Evolutionary conservation across 1,140 invertebrate species (phyloP).

Genomic region (Galendromus occidentalis): DNA sequence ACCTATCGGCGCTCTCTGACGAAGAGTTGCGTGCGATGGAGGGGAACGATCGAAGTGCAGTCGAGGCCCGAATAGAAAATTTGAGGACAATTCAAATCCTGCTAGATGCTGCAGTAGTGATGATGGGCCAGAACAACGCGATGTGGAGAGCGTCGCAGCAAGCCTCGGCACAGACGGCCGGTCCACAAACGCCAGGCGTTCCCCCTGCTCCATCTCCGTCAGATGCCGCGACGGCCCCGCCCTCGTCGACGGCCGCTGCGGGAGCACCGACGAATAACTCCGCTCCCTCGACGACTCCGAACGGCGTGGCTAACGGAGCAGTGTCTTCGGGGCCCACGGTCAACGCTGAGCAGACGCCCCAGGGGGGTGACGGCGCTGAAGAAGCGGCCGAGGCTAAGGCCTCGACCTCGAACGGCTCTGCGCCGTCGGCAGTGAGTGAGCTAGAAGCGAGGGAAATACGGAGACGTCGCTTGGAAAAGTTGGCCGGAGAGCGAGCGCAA

Average conservation of each 20-base stretch:
- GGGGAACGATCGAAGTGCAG: slow-evolving; percentile 55
- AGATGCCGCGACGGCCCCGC: background rate
- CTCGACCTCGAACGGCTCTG: background rate
- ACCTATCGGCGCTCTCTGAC: slow-evolving; percentile 48
- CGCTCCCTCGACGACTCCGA: no score
- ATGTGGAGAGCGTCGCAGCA: no score
- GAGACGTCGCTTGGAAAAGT: slow-evolving; percentile 17
- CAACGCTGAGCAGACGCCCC: background rate
- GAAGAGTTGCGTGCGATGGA: slow-evolving; percentile 74
- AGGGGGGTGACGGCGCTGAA: background rate
- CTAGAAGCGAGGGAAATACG: slow-evolving; percentile 17
- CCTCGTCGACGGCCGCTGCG: background rate
- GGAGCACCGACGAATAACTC: background rate
- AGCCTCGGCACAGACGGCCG: no score
- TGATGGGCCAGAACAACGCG: slow-evolving; percentile 69
- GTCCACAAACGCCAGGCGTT: slow-evolving; percentile 19
- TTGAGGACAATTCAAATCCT: slow-evolving; percentile 64
- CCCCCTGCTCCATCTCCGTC: background rate
- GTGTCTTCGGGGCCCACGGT: no score
- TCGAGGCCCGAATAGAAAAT: slow-evolving; percentile 70
- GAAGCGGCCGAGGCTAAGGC: background rate
- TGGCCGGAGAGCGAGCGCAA: slow-evolving; percentile 7
- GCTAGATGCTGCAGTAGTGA: slow-evolving; percentile 61
- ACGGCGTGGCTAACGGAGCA: background rate
- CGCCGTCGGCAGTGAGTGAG: slow-evolving; percentile 1